phyloP scores from a whole-genome alignment of 1,140 invertebrate genomes.

The Asbolus verrucosus region DNA sequence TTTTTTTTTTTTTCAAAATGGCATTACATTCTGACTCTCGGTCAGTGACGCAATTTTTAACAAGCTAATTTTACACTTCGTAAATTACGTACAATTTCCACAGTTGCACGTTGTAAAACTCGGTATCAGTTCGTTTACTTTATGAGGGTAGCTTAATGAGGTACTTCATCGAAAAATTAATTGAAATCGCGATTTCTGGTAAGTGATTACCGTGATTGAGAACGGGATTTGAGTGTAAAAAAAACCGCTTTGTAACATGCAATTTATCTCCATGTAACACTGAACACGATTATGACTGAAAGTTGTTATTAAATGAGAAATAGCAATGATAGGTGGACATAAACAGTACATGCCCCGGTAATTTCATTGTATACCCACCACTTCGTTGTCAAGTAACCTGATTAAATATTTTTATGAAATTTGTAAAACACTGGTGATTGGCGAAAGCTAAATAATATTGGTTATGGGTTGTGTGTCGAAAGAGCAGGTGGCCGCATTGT shows the following conservation, averaged over 20 bases:
- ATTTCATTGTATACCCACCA: constrained; percentile 22
- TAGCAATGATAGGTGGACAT: constrained; percentile 1
- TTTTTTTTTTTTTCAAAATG: too few relatives aligned
- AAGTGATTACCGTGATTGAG: constrained; percentile 27
- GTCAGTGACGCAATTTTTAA: too few relatives aligned
- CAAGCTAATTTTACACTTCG: too few relatives aligned
- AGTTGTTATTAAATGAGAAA: constrained; percentile 12
- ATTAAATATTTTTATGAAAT: constrained; percentile 38
- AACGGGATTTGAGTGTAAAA: not conserved
- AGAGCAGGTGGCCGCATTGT: constrained; percentile 34
- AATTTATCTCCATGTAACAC: not conserved
- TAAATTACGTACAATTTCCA: too few relatives aligned
- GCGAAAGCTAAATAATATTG: constrained; percentile 36
- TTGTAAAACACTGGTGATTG: constrained; percentile 33
- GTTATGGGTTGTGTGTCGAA: constrained; percentile 32
- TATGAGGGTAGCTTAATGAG: constrained; percentile 1
- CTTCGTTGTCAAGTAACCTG: constrained; percentile 22
- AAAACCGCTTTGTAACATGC: constrained; percentile 5
- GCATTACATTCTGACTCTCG: too few relatives aligned
- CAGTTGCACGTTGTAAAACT: too few relatives aligned
- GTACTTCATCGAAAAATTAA: constrained; percentile 14
- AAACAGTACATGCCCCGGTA: not conserved
- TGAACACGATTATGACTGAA: constrained; percentile 1
- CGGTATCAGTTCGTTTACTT: too few relatives aligned
- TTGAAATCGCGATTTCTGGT: constrained; percentile 3